These are phyloP conservation scores for Gadus macrocephalus DNA, from an alignment of 2,113 vertebrate genomes.

Conservation along the genomic window DNA sequence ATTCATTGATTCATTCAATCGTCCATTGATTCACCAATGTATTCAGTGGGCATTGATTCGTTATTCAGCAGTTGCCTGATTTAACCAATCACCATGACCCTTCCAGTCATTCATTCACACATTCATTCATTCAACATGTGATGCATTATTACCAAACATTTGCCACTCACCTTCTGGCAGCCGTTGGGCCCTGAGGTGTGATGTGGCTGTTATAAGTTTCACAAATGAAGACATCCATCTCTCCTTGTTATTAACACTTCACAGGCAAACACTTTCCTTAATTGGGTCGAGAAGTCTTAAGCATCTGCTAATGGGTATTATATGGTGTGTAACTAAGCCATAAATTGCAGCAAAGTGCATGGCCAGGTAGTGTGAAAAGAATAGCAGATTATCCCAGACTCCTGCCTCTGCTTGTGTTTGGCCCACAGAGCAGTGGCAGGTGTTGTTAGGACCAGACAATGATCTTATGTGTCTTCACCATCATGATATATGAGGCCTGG, in stretches of 20 bases:
- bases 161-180: conserved; percentile 39
- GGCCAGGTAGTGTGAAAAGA: conserved; percentile 40
- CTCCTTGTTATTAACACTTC: conserved; percentile 53
- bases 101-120: too few relatives aligned
- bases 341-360: conserved; percentile 48
- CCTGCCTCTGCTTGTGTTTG: conserved; percentile 16
- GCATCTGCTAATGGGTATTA: conserved; percentile 65
- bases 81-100: too few relatives aligned
- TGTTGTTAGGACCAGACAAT: background rate
- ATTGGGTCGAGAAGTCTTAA: conserved; percentile 57
- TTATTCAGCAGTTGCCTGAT: too few relatives aligned
- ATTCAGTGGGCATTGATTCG: too few relatives aligned
- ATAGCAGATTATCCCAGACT: conserved; percentile 29
- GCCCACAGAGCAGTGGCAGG: conserved; percentile 3
- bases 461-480: conserved; percentile 1
- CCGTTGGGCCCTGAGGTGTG: conserved; percentile 41
- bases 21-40: too few relatives aligned
- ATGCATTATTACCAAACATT: too few relatives aligned
- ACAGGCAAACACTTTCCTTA: conserved; percentile 50
- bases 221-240: conserved; percentile 60
- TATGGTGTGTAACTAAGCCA: conserved; percentile 61
- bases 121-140: too few relatives aligned
- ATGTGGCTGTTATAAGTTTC: conserved; percentile 37
- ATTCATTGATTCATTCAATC: too few relatives aligned
- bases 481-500: background rate